A percentile compares a stretch with the other conserved stretches of the same genome.
phyloP scores from a whole-genome alignment of 2,797 vertebrate species.

The Toxotes lorentzi region DNA sequence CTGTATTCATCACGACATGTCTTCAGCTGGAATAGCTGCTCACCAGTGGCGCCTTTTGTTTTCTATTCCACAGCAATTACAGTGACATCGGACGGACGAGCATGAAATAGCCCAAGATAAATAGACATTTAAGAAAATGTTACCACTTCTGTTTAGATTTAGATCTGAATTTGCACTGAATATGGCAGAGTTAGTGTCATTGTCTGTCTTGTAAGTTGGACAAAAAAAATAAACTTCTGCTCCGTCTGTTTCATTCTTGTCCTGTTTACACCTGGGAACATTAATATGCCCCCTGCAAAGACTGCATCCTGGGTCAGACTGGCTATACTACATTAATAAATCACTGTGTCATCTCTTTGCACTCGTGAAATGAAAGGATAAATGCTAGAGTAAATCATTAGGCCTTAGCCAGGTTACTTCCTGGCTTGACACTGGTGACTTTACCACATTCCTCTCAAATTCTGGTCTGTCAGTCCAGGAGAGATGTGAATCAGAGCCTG shows the following conservation, averaged over 20 bases:
- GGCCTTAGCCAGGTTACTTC: slow-evolving; percentile 11
- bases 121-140: slow-evolving; percentile 54
- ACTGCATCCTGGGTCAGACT: slow-evolving; percentile 12
- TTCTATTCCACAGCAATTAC: slow-evolving; percentile 68
- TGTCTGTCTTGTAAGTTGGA: background rate
- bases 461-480: slow-evolving; percentile 32
- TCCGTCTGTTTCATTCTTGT: background rate
- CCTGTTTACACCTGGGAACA: background rate
- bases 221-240: too few species aligned
- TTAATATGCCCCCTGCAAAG: background rate
- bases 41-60: slow-evolving; percentile 78
- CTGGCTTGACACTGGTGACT: slow-evolving; percentile 29
- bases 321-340: slow-evolving; percentile 19
- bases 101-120: slow-evolving; percentile 51
- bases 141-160: slow-evolving; percentile 50
- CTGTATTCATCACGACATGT: slow-evolving; percentile 45
- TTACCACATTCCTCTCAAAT: slow-evolving; percentile 57
- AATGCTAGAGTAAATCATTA: slow-evolving; percentile 23
- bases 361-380: background rate
- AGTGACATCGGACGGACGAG: slow-evolving; percentile 46
- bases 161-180: slow-evolving; percentile 43
- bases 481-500: slow-evolving; percentile 23
- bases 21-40: slow-evolving; percentile 54
- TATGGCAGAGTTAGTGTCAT: background rate
- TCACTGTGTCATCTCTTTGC: slow-evolving; percentile 13